phyloP scores from a whole-genome alignment of 2,888 invertebrate species.

The Stenodema calcarata region DNA sequence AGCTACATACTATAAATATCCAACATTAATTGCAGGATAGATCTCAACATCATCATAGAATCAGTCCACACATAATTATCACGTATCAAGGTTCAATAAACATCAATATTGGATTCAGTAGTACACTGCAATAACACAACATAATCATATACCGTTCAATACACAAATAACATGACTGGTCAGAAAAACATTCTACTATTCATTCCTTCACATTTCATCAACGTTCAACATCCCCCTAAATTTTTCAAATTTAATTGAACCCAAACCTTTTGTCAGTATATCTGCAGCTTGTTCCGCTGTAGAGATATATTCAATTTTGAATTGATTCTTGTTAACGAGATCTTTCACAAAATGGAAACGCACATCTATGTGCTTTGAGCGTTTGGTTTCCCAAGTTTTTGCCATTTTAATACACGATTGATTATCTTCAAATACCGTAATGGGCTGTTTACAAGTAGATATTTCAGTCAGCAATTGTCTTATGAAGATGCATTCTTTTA shows the following conservation, averaged over 20 bases:
- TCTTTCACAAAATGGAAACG: conserved; percentile 5
- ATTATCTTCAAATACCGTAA: conserved; percentile 16
- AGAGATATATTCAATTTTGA: background rate
- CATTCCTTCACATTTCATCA: no score
- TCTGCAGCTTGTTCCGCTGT: background rate
- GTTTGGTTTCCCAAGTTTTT: conserved; percentile 8
- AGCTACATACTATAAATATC: no score
- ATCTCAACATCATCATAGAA: no score
- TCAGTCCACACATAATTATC: no score
- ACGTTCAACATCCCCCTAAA: background rate
- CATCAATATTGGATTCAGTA: no score
- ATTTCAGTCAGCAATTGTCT: background rate
- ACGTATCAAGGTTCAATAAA: no score
- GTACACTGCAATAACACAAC: no score
- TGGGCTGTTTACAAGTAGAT: background rate
- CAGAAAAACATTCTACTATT: no score
- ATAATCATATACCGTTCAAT: no score
- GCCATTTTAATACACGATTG: conserved; percentile 29
- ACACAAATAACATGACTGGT: no score
- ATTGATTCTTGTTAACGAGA: background rate
- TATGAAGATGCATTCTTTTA: background rate
- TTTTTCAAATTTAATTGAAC: background rate
- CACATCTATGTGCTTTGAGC: conserved; percentile 36
- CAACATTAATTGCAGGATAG: no score
- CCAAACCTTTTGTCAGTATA: background rate